A percentile compares a stretch with the other conserved stretches of the same genome.
Conservation (phyloP, 2,888 invertebrate genomes). For the Scaeva pyrastri region DNA sequence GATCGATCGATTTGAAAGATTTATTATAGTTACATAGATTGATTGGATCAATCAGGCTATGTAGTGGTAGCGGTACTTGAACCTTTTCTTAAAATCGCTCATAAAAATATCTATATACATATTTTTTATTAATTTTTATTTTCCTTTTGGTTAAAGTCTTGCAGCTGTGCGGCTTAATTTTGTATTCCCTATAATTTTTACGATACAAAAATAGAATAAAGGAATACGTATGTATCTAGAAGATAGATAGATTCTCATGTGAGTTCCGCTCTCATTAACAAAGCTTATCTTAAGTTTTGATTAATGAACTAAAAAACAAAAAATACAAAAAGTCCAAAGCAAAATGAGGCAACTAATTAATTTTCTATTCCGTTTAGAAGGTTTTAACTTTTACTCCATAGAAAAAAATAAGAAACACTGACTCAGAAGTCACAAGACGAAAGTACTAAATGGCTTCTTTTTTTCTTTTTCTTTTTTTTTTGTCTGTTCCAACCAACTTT, state of each 20-base stretch:
- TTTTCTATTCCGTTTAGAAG: constrained; percentile 60
- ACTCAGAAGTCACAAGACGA: constrained; percentile 15
- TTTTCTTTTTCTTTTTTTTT: not conserved
- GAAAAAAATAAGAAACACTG: not conserved
- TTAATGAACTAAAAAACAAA: constrained; percentile 40
- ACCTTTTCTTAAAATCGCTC: not conserved
- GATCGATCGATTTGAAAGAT: constrained; percentile 42
- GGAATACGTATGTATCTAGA: not conserved
- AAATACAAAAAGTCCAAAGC: constrained; percentile 14
- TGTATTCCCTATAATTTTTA: not conserved
- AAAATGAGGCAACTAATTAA: constrained; percentile 53
- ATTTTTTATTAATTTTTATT: not conserved
- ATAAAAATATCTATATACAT: not conserved
- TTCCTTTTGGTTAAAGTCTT: no score
- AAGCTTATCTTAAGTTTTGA: constrained; percentile 34
- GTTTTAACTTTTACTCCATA: constrained; percentile 44
- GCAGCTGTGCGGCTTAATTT: constrained; percentile 26
- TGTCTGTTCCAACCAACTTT: not conserved
- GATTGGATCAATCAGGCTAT: constrained; percentile 9
- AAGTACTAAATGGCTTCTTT: constrained; percentile 8
- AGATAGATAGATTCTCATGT: constrained; percentile 25
- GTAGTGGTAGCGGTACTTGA: constrained; percentile 7
- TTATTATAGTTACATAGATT: constrained; percentile 37
- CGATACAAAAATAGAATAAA: no score
- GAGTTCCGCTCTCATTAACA: constrained; percentile 55